Evolutionary conservation across 2,888 invertebrate genomes (phyloP), one percentile per base, ranked within the genome.

Genomic region (Lasioglossum oenotherae): DNA sequence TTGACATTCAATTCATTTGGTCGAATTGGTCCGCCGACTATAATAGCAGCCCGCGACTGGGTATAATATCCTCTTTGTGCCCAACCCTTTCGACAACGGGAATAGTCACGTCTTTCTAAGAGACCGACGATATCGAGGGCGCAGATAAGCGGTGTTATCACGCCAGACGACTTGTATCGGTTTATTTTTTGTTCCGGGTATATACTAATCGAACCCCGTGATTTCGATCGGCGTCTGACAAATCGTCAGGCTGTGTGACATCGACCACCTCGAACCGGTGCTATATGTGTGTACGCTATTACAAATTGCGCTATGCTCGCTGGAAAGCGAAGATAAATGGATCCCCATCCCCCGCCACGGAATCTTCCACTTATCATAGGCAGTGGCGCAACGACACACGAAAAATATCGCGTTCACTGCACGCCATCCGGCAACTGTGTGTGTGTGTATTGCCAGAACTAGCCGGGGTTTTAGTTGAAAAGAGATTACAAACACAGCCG

Each of bases 281-380:
- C 4, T 44, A 19, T n/a, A 64, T 31, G 31, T 16, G 16, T 73
- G 31, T 74, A 74, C 73, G 10, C 19, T 46, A 71, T 78, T 82
- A 82, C 74, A 74, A 84, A 78, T 78, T 60, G 69, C 38, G 57
- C 38, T 78, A 35, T 31, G 73, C 35, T 64, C 19, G 75, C 38
- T 31, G 16, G 57, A 71, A 57, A 38, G 73, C 57, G 46, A 41
- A 84, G 84, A 84, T 71, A 74, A 84, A 84, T 74, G 67, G 41
- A 82, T 74, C 69, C 60, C 60, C 49, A 49, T 72, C 35, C 71
- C 23, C 35, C 23, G n/a, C 60, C 71, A 71, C 19, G 74, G 74
- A 84, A 84, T 78, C 83, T 84, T 84, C 84, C 84, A 82, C 78
- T 84, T 84, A 83, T 84, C 84, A 35, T 41, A 57, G 67, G 35